Conservation (phyloP, 2,888 invertebrate species). For the Maniola hyperantus region DNA sequence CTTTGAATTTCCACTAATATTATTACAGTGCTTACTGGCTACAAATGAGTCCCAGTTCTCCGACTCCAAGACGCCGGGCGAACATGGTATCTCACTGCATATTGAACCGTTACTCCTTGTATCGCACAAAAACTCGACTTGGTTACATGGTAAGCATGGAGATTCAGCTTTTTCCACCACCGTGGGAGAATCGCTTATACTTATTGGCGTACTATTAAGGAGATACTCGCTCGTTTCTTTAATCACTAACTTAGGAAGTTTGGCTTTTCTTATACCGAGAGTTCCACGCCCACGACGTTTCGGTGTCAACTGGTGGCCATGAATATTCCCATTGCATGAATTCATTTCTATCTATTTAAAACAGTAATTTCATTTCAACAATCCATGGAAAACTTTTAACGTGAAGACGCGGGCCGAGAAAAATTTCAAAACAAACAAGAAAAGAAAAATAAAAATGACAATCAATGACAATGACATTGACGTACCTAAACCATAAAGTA, state of each 20-base stretch:
- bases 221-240: constrained; percentile 25
- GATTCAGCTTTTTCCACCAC: constrained; percentile 58
- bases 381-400: neutral
- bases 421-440: neutral
- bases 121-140: constrained; percentile 67
- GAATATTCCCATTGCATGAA: constrained; percentile 12
- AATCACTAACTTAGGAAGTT: constrained; percentile 26
- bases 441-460: no score
- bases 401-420: no score
- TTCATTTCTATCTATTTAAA: constrained; percentile 23
- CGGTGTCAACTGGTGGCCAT: constrained; percentile 55
- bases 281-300: constrained; percentile 65
- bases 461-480: no score
- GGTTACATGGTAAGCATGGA: constrained; percentile 71
- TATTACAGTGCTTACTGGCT: constrained; percentile 41
- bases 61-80: constrained; percentile 55
- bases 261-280: constrained; percentile 34
- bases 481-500: no score
- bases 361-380: neutral
- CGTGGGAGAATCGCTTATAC: constrained; percentile 38
- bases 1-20: constrained; percentile 7
- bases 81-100: constrained; percentile 55
- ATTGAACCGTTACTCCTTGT: constrained; percentile 55
- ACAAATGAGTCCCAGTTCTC: constrained; percentile 59
- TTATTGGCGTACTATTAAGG: constrained; percentile 50